Evolutionary conservation across 2,888 invertebrate genomes (phyloP), one percentile per base, ranked within the genome.

Genomic region (Drosophila longiperda): DNA sequence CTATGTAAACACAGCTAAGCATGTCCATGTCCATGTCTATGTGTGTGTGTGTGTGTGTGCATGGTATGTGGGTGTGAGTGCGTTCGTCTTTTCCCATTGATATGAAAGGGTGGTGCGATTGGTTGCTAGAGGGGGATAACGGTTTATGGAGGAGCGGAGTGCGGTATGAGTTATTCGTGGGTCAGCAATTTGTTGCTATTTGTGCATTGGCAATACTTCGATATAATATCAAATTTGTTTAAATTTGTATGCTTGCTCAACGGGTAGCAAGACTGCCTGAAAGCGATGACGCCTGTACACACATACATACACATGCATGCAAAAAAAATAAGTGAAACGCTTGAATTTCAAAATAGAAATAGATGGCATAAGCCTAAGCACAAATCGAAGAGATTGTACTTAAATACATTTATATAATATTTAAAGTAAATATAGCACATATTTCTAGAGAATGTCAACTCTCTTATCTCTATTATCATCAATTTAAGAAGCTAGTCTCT

Each of bases 1-100:
- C 83, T 89, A 82, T 84, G 77, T 89, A 87, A 89, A 79, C 90
- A 81, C 40, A 64, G 65, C 82, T 74, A 82, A 85, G 59, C 80
- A 74, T 76, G 58, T 71, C 52, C 64, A 45, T 48, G 61, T 73
- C 53, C 61, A 50, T 59, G 40, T 52, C 20, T 42, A 38, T 36
- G 42, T 42, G 40, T 32, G 32, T 54, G 58, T 36, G 50, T 34
- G 62, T n/a, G 20, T 40, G 55, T 20, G n/a, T 52, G 42, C 52
- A 42, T 38, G 55, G 58, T 12, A 38, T 45, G 58, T 48, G 59
- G 12, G 45, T 20, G 20, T 23, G 15, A 15, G 15, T 45, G 26
- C 38, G 33, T 40, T 49, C 55, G 79, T 63, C 68, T 64, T 63
- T 70, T 42, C 36, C 55, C 54, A 77, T 65, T 59, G 52, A 66